Conservation (phyloP, 1,140 invertebrate genomes). For the Zaprionus vittiger region DNA sequence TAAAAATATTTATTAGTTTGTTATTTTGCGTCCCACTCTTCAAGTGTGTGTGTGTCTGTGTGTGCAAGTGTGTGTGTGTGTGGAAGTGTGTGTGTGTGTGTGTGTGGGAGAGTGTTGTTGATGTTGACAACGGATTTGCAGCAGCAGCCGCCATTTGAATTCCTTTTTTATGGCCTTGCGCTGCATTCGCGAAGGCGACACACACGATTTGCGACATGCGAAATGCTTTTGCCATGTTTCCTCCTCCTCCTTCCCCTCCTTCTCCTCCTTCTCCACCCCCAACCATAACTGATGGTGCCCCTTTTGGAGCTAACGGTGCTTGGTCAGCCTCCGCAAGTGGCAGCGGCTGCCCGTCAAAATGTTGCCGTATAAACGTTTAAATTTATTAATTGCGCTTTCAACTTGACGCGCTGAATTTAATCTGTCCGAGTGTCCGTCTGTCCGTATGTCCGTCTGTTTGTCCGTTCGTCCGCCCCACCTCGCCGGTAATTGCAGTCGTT, state of each 20-base stretch:
- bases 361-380: conserved; percentile 46
- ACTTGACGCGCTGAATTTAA: conserved; percentile 53
- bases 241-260: not conserved
- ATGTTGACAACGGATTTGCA: conserved; percentile 40
- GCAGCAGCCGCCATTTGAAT: conserved; percentile 51
- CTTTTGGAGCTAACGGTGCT: conserved; percentile 30
- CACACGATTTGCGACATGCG: not conserved
- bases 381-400: conserved; percentile 66
- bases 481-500: conserved; percentile 43
- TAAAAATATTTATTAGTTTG: conserved; percentile 79
- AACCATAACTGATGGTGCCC: not conserved
- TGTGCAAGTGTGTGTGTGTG: conserved; percentile 3
- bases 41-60: conserved; percentile 8
- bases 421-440: conserved; percentile 27
- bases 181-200: conserved; percentile 41
- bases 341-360: conserved; percentile 29
- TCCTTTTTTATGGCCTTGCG: conserved; percentile 53
- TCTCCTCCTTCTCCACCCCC: too few relatives aligned
- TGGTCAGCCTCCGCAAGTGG: not conserved
- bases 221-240: conserved; percentile 3
- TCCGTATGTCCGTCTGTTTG: not conserved
- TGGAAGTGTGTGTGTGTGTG: conserved; percentile 17
- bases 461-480: not conserved
- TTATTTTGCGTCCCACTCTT: conserved; percentile 40
- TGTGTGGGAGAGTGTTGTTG: conserved; percentile 14